These are phyloP conservation scores for Dasyprocta punctata DNA, from an alignment of 2,113 vertebrate genomes.

Conservation along the genomic window DNA sequence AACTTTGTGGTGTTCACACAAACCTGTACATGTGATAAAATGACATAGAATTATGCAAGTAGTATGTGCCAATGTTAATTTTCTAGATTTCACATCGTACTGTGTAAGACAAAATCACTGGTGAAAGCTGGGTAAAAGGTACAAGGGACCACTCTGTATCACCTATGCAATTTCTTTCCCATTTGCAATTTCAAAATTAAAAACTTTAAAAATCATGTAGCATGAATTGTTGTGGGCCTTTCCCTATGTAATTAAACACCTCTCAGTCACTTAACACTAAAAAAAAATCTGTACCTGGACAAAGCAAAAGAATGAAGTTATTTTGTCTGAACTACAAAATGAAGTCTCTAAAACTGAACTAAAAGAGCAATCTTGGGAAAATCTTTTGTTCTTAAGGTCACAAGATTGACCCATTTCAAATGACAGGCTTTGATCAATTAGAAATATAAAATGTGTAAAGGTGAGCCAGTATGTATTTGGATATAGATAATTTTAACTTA, in stretches of 20 bases:
- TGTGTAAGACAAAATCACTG: neutral
- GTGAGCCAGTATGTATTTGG: neutral
- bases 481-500: neutral
- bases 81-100: neutral
- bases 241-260: neutral
- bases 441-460: neutral
- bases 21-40: neutral
- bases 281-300: neutral
- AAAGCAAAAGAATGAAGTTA: neutral
- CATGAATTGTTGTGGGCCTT: neutral
- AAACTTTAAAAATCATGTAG: neutral
- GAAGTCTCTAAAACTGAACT: neutral
- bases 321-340: neutral
- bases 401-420: neutral
- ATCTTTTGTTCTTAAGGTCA: neutral
- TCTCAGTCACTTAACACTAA: neutral
- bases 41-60: neutral
- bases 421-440: neutral
- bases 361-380: neutral
- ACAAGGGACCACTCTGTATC: accelerated
- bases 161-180: neutral
- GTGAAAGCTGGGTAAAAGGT: neutral
- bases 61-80: neutral
- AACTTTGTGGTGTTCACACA: neutral
- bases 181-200: neutral